These are phyloP conservation scores for Enoplolaimus lenunculus DNA, from an alignment of 2,888 invertebrate genomes.

Conservation along the genomic window DNA sequence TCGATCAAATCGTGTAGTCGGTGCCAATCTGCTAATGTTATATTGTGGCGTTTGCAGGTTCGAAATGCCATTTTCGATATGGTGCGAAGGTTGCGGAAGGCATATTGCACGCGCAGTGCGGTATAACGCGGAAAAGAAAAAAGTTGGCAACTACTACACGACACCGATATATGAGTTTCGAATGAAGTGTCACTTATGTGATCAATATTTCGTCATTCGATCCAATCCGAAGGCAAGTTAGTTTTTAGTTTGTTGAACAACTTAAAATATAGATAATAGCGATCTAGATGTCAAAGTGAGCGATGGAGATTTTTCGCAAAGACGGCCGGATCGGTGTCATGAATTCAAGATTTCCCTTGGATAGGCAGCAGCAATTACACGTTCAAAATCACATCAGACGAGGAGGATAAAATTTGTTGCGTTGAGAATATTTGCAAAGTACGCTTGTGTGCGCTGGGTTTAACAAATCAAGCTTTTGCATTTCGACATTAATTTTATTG, in stretches of 20 bases:
- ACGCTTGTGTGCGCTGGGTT: no score
- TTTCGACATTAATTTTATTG: no score
- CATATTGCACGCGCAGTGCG: conserved; percentile 99
- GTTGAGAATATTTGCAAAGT: no score
- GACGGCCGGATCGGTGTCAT: background rate
- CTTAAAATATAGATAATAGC: no score
- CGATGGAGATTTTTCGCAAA: background rate
- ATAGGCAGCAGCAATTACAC: no score
- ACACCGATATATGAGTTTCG: conserved; percentile 94
- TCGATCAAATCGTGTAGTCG: no score
- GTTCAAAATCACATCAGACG: no score
- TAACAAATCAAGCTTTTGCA: no score
- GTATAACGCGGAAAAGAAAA: conserved; percentile 58
- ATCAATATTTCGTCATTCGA: conserved; percentile 91
- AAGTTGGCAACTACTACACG: conserved; percentile 86
- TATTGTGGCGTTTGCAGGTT: conserved; percentile 53
- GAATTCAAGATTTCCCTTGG: conserved; percentile 15
- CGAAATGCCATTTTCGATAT: conserved; percentile 99
- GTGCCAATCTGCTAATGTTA: no score
- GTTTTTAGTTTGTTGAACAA: background rate
- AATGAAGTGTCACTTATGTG: conserved; percentile 96
- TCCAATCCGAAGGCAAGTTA: conserved; percentile 80
- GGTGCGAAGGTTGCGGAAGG: conserved; percentile 95
- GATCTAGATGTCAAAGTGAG: no score
- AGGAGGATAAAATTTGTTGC: no score